These are phyloP conservation scores for Scaptomyza graminum DNA, from an alignment of 1,140 invertebrate genomes.

Conservation along the genomic window DNA sequence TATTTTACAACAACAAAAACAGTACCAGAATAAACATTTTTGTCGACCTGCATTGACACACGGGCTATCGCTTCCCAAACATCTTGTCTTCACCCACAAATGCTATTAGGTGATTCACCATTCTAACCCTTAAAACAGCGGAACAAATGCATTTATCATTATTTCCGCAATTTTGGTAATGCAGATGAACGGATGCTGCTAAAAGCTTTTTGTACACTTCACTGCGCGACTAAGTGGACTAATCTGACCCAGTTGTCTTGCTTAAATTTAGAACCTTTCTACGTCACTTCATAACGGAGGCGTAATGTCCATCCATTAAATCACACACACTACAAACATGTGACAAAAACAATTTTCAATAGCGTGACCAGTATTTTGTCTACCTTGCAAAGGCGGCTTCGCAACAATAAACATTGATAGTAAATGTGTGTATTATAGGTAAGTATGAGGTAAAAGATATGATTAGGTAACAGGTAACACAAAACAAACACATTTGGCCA, in stretches of 20 bases:
- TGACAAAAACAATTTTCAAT: constrained; percentile 35
- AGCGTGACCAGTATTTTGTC: constrained; percentile 55
- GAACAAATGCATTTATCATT: constrained; percentile 58
- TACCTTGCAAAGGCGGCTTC: constrained; percentile 21
- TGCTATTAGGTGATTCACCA: constrained; percentile 50
- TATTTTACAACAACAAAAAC: constrained; percentile 75
- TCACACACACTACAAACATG: constrained; percentile 26
- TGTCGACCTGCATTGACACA: constrained; percentile 11
- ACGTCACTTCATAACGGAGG: constrained; percentile 37
- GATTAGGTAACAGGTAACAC: constrained; percentile 9
- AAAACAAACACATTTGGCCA: neutral
- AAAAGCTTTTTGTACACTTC: constrained; percentile 57
- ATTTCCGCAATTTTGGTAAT: constrained; percentile 65
- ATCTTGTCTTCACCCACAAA: neutral
- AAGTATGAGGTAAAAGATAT: neutral
- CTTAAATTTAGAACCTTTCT: constrained; percentile 33
- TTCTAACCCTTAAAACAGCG: constrained; percentile 37
- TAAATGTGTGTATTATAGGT: neutral
- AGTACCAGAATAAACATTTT: constrained; percentile 58
- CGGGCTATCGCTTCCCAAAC: neutral
- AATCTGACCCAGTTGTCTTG: constrained; percentile 21
- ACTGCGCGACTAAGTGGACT: constrained; percentile 30
- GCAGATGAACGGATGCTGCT: constrained; percentile 68
- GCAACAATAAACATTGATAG: constrained; percentile 5
- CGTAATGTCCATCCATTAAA: constrained; percentile 69